A percentile compares a stretch with the other conserved stretches of the same genome.
phyloP scores from a whole-genome alignment of 2,113 vertebrate species.

The Monarcha castaneiventris region DNA sequence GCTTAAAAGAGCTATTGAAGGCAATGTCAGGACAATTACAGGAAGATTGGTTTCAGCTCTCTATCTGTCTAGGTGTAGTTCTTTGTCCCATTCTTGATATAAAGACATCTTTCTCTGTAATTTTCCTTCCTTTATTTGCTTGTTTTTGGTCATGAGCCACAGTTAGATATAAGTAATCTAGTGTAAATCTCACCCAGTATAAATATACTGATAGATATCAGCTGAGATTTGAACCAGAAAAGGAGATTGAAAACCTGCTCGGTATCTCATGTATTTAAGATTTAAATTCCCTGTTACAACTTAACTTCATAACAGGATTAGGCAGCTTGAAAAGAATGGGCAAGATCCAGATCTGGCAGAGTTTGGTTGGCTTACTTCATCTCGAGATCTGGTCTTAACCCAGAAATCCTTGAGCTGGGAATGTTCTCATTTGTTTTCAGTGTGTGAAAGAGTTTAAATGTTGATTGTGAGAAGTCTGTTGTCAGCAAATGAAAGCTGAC shows the following conservation, averaged over 20 bases:
- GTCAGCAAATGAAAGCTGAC: conserved; percentile 15
- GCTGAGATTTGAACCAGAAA: conserved; percentile 34
- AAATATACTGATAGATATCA: conserved; percentile 22
- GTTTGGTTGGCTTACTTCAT: conserved; percentile 29
- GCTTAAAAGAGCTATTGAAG: conserved; percentile 44
- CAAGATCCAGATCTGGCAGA: conserved; percentile 10
- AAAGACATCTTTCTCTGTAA: conserved; percentile 15
- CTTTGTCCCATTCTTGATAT: conserved; percentile 12
- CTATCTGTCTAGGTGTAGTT: conserved; percentile 34
- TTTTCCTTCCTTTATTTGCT: conserved; percentile 11
- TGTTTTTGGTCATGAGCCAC: not conserved
- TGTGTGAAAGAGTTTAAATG: not conserved
- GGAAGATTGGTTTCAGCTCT: conserved; percentile 42
- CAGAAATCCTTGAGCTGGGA: conserved; percentile 26
- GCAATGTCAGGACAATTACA: conserved; percentile 41
- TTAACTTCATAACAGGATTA: conserved; percentile 61
- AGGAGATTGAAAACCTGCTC: not conserved
- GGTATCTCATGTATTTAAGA: conserved; percentile 30
- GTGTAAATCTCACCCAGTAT: not conserved
- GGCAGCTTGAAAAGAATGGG: conserved; percentile 33
- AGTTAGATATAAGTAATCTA: not conserved
- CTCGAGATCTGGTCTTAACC: not conserved
- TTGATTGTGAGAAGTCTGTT: not conserved
- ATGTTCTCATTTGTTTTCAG: not conserved
- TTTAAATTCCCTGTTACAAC: conserved; percentile 47